Evolutionary conservation across 2,888 invertebrate species (phyloP).

Genomic region (Polyploca ridens): DNA sequence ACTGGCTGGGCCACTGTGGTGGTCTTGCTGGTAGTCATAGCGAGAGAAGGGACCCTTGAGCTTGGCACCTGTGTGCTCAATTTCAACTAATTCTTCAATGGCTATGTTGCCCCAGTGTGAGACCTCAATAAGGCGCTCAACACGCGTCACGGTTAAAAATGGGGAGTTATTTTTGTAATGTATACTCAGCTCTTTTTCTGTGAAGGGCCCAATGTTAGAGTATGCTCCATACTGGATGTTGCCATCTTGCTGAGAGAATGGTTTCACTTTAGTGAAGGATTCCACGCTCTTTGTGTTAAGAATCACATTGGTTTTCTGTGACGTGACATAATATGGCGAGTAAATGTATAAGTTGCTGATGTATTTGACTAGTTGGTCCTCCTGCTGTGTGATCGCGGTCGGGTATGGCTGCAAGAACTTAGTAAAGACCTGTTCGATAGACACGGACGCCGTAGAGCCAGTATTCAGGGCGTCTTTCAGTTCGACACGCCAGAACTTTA

Average conservation of each 20-base stretch:
- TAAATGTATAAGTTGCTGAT: constrained; percentile 93
- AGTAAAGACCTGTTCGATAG: constrained; percentile 90
- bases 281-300: constrained; percentile 92
- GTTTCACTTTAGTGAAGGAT: constrained; percentile 92
- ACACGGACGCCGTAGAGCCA: constrained; percentile 84
- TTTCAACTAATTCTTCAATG: constrained; percentile 96
- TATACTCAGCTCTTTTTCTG: constrained; percentile 87
- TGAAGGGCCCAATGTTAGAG: constrained; percentile 86
- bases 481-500: constrained; percentile 83
- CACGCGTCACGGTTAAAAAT: constrained; percentile 95
- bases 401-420: constrained; percentile 94
- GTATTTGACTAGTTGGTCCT: constrained; percentile 96
- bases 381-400: constrained; percentile 94
- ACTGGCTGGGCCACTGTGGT: constrained; percentile 93
- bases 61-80: constrained; percentile 96
- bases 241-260: constrained; percentile 90
- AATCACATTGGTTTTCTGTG: constrained; percentile 92
- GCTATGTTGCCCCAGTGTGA: constrained; percentile 99
- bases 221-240: constrained; percentile 96
- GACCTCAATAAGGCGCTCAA: constrained; percentile 96
- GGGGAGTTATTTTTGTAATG: constrained; percentile 99
- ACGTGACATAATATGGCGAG: constrained; percentile 91
- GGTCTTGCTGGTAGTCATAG: constrained; percentile 98
- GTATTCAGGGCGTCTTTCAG: constrained; percentile 85
- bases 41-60: constrained; percentile 98